Base-by-base conservation (phyloP, 2,797 vertebrate genomes). In the Danio aesculapii region DNA sequence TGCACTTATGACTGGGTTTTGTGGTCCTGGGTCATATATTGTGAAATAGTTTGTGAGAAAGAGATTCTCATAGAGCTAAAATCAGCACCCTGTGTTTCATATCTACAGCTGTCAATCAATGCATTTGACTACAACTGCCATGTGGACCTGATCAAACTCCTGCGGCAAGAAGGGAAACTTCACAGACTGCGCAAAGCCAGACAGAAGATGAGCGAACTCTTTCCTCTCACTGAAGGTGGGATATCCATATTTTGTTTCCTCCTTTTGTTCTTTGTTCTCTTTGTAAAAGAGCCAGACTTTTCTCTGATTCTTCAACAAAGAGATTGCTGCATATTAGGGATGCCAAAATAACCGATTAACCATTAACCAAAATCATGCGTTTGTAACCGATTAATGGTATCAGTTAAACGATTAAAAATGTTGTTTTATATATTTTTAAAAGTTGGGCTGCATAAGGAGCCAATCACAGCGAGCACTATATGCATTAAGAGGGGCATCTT, bases 141-240 rank as follows among this genome's bases (percentile, higher is more conserved):
- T 1, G 90, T 99, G 88, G 97, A 98, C 88, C 93, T 99, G 83
- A 99, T 99, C 87, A 97, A 97, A 88, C 91, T 99, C 13, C 93
- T 99, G 5, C 94, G 95, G 73, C 96, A 98, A 84, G 97, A 98
- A 82, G 97, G 96, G 13, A 97, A 99, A 84, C 91, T 98, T 68
- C 77, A 92, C 69, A 95, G 94, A 79, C 90, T 99, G 82, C 90
- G 95, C 67, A 92, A 92, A 82, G 98, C 98, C 43, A 95, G 98
- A 55, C 96, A 98, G 93, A 99, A 98, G 90, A 99, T 99, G 98
- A 97, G 97, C 0, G 97, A 99, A 62, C 94, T 98, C 82, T 99
- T 99, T 68, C 98, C 98, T 0, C 91, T 99, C 77, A 99, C 98
- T 0, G 97, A 99, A 98, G 98, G 98, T 99, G 83, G 16, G 62